phyloP scores from a whole-genome alignment of 2,113 vertebrate species.

The Tetraodon nigroviridis region DNA sequence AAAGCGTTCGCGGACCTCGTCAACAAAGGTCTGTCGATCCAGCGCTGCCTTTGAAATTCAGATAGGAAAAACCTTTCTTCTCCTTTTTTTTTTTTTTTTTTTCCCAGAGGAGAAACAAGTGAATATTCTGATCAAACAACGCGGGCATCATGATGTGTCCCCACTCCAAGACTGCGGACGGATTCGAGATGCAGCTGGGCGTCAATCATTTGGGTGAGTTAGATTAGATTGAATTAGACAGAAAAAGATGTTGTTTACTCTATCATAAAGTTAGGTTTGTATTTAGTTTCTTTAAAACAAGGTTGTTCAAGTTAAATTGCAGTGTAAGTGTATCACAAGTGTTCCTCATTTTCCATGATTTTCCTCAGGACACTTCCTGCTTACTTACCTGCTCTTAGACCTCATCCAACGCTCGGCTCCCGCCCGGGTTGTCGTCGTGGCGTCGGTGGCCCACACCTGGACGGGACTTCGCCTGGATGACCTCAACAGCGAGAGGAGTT shows the following conservation, averaged over 20 bases:
- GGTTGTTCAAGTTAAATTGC: not conserved
- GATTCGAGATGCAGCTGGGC: constrained; percentile 77
- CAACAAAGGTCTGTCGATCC: constrained; percentile 58
- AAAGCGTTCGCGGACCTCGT: constrained; percentile 70
- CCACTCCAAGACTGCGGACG: constrained; percentile 73
- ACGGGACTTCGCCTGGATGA: constrained; percentile 71
- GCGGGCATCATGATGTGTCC: constrained; percentile 81
- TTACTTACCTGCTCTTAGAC: constrained; percentile 75
- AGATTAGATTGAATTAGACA: no score
- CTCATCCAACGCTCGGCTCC: constrained; percentile 72
- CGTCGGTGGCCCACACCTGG: constrained; percentile 76
- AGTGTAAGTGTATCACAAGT: no score
- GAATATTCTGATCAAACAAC: constrained; percentile 78
- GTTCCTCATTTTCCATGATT: not conserved
- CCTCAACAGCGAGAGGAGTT: constrained; percentile 76
- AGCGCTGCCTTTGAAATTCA: no score
- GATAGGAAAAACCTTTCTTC: no score
- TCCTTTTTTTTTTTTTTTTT: not conserved
- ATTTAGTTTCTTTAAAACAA: not conserved
- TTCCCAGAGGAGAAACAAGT: constrained; percentile 66
- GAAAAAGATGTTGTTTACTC: not conserved
- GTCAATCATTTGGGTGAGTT: constrained; percentile 78
- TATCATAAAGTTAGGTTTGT: not conserved
- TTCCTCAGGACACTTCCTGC: constrained; percentile 72
- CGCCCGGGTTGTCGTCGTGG: constrained; percentile 69